These are phyloP conservation scores for Nymphalis io DNA, from an alignment of 1,140 invertebrate species.

Conservation along the genomic window DNA sequence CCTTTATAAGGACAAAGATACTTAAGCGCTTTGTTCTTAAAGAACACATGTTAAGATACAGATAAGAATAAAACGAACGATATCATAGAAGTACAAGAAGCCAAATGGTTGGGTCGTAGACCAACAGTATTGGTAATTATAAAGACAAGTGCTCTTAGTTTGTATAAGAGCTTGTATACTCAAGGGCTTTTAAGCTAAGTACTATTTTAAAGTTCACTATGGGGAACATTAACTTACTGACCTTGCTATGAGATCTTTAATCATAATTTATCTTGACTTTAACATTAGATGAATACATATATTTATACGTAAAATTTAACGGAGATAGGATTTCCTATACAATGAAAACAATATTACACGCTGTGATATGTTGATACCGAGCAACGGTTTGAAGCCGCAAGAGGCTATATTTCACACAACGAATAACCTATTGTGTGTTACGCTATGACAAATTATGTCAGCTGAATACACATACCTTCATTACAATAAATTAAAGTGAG, in stretches of 20 bases:
- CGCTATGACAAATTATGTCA: constrained; percentile 57
- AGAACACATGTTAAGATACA: constrained; percentile 24
- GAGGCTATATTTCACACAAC: constrained; percentile 58
- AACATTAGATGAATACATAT: background rate
- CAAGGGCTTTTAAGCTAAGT: constrained; percentile 31
- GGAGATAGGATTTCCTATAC: constrained; percentile 29
- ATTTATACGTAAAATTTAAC: constrained; percentile 15
- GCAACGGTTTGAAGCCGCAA: constrained; percentile 46
- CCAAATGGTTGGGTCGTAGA: constrained; percentile 7
- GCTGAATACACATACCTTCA: constrained; percentile 12
- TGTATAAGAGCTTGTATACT: constrained; percentile 27
- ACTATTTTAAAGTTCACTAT: constrained; percentile 15
- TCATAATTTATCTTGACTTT: background rate
- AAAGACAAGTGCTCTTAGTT: constrained; percentile 24
- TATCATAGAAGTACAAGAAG: constrained; percentile 15
- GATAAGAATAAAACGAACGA: constrained; percentile 15
- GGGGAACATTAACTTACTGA: background rate
- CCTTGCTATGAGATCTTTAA: background rate
- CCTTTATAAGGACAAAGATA: constrained; percentile 50
- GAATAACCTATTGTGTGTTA: constrained; percentile 62
- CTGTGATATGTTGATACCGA: constrained; percentile 33
- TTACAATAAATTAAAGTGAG: background rate
- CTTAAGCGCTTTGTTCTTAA: constrained; percentile 32
- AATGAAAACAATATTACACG: constrained; percentile 33
- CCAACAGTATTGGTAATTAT: constrained; percentile 28